Evolutionary conservation across 2,797 vertebrate genomes (phyloP).

Genomic region (Pyrrhura leucotis): DNA sequence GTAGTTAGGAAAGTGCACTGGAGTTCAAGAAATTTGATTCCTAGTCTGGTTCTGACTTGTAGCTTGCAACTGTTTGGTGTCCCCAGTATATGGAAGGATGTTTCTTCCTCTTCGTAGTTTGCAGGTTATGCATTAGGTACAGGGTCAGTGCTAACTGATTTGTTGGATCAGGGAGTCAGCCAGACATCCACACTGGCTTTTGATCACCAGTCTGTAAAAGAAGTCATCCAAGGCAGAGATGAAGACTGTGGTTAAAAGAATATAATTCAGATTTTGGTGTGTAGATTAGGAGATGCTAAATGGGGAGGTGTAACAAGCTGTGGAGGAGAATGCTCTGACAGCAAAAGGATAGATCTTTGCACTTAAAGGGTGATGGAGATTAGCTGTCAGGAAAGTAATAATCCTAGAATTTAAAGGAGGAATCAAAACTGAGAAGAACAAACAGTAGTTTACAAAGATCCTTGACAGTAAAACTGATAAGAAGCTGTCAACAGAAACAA

Average conservation of each 20-base stretch:
- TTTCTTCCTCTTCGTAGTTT: not conserved
- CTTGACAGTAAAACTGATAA: not conserved
- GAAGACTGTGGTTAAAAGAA: not conserved
- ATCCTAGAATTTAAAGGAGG: not conserved
- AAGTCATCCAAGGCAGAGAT: not conserved
- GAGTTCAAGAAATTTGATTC: not conserved
- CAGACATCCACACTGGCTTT: not conserved
- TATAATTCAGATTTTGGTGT: not conserved
- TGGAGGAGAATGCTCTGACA: not conserved
- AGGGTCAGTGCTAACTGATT: not conserved
- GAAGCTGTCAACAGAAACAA: not conserved
- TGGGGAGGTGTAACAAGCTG: not conserved
- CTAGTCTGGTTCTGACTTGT: not conserved
- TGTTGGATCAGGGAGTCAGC: not conserved
- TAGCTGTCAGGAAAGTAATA: not conserved
- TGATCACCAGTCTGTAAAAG: not conserved
- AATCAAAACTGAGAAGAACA: not conserved
- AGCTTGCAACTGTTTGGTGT: not conserved
- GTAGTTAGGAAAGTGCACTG: not conserved
- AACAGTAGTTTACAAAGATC: not conserved
- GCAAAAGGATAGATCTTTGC: not conserved
- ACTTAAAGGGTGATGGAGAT: not conserved
- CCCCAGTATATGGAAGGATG: fast-evolving
- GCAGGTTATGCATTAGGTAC: not conserved
- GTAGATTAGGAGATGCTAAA: not conserved